Conservation (phyloP, 2,113 vertebrate species). For the Syngnathus typhle region DNA sequence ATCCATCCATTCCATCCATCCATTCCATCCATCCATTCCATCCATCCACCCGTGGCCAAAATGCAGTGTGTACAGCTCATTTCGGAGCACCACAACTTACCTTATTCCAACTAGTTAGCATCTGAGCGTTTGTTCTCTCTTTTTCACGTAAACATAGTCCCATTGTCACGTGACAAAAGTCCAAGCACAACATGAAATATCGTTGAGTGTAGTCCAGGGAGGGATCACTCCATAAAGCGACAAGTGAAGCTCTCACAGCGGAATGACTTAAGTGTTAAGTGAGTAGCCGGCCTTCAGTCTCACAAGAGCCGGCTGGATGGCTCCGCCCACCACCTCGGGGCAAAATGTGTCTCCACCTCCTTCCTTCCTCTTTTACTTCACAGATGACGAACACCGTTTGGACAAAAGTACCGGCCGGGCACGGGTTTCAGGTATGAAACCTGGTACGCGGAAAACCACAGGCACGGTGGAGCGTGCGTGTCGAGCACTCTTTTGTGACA, state of each 20-base stretch:
- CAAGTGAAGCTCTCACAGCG: too few relatives aligned
- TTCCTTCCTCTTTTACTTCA: conserved; percentile 51
- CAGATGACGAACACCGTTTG: conserved; percentile 43
- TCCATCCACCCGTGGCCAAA: too few relatives aligned
- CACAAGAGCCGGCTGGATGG: conserved; percentile 18
- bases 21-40: too few relatives aligned
- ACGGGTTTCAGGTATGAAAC: conserved; percentile 24
- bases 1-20: too few relatives aligned
- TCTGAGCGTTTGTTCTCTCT: conserved; percentile 52
- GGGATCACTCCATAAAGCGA: neutral
- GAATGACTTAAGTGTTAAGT: too few relatives aligned
- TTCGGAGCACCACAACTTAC: conserved; percentile 41
- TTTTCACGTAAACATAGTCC: conserved; percentile 72
- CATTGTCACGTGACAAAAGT: conserved; percentile 60
- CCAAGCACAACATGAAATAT: conserved; percentile 27
- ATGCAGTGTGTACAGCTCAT: neutral
- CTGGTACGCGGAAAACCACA: conserved; percentile 1
- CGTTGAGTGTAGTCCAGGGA: neutral
- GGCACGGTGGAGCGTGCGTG: neutral
- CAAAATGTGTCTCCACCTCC: conserved; percentile 46
- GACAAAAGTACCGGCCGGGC: conserved; percentile 32
- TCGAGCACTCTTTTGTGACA: neutral
- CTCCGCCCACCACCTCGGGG: conserved; percentile 55
- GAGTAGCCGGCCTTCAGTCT: conserved; percentile 40
- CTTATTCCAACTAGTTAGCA: conserved; percentile 60